Conservation (phyloP, 2,888 invertebrate genomes). For the Steromphala cineraria region DNA sequence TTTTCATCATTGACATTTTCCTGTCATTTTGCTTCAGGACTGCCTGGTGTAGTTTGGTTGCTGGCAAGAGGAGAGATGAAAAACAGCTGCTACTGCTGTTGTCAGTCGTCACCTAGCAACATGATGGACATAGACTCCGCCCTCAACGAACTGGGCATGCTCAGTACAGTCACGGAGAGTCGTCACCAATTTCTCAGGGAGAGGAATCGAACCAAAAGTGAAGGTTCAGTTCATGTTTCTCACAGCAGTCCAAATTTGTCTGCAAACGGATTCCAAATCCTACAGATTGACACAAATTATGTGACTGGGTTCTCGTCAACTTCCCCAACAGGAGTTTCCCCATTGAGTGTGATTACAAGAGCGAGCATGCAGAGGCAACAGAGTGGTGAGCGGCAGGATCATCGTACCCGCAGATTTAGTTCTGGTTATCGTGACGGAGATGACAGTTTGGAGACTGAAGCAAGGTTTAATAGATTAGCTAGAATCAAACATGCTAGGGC, state of each 20-base stretch:
- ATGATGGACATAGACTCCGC: conserved; percentile 68
- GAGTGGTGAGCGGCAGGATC: not conserved
- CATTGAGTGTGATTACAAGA: not conserved
- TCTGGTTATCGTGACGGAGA: conserved; percentile 39
- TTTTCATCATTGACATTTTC: too few species aligned
- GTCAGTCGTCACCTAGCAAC: conserved; percentile 2
- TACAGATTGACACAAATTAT: conserved; percentile 62
- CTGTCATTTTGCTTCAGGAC: too few species aligned
- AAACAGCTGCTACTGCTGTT: conserved; percentile 29
- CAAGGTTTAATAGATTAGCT: conserved; percentile 40
- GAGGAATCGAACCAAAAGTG: conserved; percentile 52
- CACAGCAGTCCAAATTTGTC: conserved; percentile 26
- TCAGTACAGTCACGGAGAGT: conserved; percentile 68
- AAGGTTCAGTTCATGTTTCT: conserved; percentile 30
- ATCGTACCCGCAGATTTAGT: conserved; percentile 19
- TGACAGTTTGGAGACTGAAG: conserved; percentile 42
- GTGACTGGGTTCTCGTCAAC: conserved; percentile 47
- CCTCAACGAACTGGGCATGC: conserved; percentile 71
- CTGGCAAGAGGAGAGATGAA: conserved; percentile 20
- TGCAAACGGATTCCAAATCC: conserved; percentile 49
- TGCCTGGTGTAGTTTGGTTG: too few species aligned
- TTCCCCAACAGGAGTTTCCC: not conserved
- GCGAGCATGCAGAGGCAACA: not conserved
- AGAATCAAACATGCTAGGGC: conserved; percentile 42
- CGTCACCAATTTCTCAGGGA: conserved; percentile 64